Evolutionary conservation across 2,888 invertebrate genomes (phyloP).

Genomic region (Abrostola triplasia): DNA sequence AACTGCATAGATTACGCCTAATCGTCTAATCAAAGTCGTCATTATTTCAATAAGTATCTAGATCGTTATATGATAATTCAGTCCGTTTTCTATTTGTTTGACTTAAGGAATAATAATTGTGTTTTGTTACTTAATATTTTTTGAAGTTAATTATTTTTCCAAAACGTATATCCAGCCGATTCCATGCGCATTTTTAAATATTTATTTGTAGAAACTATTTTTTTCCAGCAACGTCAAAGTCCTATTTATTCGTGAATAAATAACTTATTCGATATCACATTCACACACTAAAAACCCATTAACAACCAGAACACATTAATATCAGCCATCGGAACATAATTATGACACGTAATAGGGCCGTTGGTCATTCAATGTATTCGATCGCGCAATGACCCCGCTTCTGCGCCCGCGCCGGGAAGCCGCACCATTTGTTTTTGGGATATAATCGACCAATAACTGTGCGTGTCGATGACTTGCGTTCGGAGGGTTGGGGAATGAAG

Average conservation of each 20-base stretch:
- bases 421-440: constrained; percentile 73
- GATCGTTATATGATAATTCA: background rate
- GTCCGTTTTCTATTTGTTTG: background rate
- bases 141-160: too few relatives aligned
- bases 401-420: constrained; percentile 65
- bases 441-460: constrained; percentile 70
- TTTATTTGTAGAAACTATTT: too few relatives aligned
- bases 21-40: constrained; percentile 23
- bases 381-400: constrained; percentile 83
- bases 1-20: constrained; percentile 22
- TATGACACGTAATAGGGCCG: constrained; percentile 71
- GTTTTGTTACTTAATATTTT: too few relatives aligned
- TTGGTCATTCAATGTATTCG: constrained; percentile 80
- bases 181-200: too few relatives aligned
- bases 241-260: background rate
- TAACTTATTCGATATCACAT: constrained; percentile 11
- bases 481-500: constrained; percentile 27
- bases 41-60: background rate
- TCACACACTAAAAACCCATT: constrained; percentile 20
- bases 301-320: constrained; percentile 27
- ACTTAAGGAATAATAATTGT: too few relatives aligned
- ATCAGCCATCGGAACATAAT: constrained; percentile 57
- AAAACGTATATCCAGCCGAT: too few relatives aligned
- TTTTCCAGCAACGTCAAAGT: too few relatives aligned
- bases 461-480: constrained; percentile 50